Conservation (phyloP, 2,113 vertebrate species). For the Daboia siamensis region DNA sequence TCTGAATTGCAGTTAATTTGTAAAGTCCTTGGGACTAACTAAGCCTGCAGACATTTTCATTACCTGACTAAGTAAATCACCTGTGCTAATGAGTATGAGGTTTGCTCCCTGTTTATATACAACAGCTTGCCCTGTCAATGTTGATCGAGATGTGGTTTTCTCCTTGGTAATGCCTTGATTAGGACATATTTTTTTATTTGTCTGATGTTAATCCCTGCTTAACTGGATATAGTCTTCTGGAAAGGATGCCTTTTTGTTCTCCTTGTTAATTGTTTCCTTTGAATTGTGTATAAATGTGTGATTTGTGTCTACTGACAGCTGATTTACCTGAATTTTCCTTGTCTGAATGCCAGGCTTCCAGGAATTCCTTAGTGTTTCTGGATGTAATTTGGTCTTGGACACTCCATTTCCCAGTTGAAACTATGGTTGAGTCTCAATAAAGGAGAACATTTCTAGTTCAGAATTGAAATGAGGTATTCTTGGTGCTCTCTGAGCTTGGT, state of each 20-base stretch:
- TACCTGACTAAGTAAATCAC: not conserved
- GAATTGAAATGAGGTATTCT: too few species aligned
- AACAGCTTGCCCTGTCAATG: not conserved
- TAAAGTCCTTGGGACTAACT: not conserved
- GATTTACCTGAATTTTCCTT: not conserved
- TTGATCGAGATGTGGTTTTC: not conserved
- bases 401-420: not conserved
- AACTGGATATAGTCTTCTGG: not conserved
- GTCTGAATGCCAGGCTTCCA: not conserved
- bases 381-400: not conserved
- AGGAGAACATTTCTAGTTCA: not conserved
- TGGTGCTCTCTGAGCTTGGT: not conserved
- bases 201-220: not conserved
- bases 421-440: not conserved
- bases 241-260: not conserved
- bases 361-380: not conserved
- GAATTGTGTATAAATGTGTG: not conserved
- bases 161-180: not conserved
- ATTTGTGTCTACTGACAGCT: not conserved
- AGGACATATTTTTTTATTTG: not conserved
- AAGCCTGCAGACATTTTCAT: not conserved
- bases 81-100: not conserved
- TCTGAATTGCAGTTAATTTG: not conserved
- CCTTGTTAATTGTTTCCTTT: not conserved
- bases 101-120: not conserved